Conservation (phyloP, 2,888 invertebrate genomes). For the Plebejus anna region DNA sequence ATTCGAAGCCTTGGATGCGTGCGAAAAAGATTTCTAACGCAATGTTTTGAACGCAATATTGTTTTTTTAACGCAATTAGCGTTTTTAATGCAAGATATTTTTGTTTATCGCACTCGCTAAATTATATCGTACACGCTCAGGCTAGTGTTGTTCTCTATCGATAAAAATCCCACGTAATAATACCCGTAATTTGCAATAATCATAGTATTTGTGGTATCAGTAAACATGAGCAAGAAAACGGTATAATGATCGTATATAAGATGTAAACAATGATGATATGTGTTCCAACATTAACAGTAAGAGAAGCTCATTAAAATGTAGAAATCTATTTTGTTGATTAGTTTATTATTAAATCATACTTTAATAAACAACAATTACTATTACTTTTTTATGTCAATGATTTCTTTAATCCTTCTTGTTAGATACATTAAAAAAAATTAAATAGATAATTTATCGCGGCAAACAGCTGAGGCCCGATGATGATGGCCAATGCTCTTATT, state of each 20-base stretch:
- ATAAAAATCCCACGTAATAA: slow-evolving; percentile 18
- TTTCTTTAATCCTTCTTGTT: too few relatives aligned
- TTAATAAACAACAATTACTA: too few relatives aligned
- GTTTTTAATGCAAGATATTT: slow-evolving; percentile 69
- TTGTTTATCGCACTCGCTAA: slow-evolving; percentile 52
- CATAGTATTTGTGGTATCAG: neutral
- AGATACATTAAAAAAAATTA: neutral
- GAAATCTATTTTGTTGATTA: neutral
- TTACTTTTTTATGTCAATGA: too few relatives aligned
- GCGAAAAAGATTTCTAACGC: slow-evolving; percentile 71
- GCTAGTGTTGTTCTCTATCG: slow-evolving; percentile 6
- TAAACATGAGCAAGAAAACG: slow-evolving; percentile 3
- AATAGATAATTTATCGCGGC: neutral
- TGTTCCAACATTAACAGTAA: neutral
- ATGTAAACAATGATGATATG: slow-evolving; percentile 6
- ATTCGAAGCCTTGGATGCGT: slow-evolving; percentile 53
- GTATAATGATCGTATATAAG: neutral
- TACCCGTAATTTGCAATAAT: neutral
- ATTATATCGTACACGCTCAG: slow-evolving; percentile 65
- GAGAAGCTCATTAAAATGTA: neutral
- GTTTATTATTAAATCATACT: too few relatives aligned
- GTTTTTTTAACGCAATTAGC: slow-evolving; percentile 61
- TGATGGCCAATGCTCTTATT: slow-evolving; percentile 22
- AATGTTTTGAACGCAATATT: slow-evolving; percentile 54
- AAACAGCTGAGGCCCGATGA: neutral